Base-by-base conservation (phyloP, 2,113 vertebrate species). In the Phylloscopus trochilus region DNA sequence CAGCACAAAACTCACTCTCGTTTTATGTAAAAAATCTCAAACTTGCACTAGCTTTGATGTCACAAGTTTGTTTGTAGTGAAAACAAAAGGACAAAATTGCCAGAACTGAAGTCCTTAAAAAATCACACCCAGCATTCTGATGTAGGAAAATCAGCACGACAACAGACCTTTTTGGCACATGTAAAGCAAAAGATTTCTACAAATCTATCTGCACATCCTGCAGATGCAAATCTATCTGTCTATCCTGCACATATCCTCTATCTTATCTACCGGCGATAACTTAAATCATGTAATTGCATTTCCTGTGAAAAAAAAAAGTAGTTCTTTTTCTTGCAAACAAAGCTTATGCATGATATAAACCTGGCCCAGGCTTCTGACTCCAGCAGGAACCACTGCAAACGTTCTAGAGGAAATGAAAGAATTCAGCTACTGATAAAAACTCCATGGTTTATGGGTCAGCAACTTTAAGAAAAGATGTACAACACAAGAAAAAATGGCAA, bases 101-200 rank as follows among this genome's bases (percentile, higher is more conserved):
- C 26, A 60, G 26, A 79, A 67, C 13, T 87, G 24, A 90, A 83
- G 7, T 15, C 18, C 15, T 41, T 46, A 62, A 53, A 46, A 81
- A 84, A 72, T 13, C 18, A 12, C 26, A 11, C 4, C 3, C 28
- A 43, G 21, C 5, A n/a, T 49, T 58, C 9, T 12, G 15, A 47
- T 3, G 4, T 1, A n/a, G 7, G 35, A 72, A 78, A 81, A 68
- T 43, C 16, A 74, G 8, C 11, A 17, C 35, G 80, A 41, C 2
- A 47, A 8, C 13, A 68, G 5, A 12, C 1, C 0, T 53, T 6
- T 33, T 13, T 43, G 13, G 4, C 6, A 23, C 26, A 55, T 5
- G 1, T 33, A 43, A n/a, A 30, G 18, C 17, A 30, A 83, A 27
- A 30, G 0, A 13, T 5, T 24, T 78, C 12, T 28, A 35, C 9